A percentile compares a stretch with the other conserved stretches of the same genome.
phyloP scores from a whole-genome alignment of 2,888 invertebrate species.

The Oligia fasciuncula region DNA sequence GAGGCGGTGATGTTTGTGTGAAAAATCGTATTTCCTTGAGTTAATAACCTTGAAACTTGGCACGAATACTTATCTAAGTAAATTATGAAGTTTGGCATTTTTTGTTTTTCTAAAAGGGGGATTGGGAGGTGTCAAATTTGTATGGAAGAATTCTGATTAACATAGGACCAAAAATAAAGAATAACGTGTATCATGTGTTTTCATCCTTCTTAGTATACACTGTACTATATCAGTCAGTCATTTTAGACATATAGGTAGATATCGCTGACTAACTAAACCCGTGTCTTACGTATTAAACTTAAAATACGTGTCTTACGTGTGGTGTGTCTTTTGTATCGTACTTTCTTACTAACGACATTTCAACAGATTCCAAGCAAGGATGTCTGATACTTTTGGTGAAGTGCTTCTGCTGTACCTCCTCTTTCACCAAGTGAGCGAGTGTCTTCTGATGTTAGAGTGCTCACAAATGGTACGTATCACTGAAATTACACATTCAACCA shows the following conservation, averaged over 20 bases:
- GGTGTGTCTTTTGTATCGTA: not conserved
- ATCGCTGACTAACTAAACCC: not conserved
- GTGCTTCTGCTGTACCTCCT: slow-evolving; percentile 31
- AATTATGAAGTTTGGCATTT: too few species aligned
- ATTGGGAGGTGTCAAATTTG: too few species aligned
- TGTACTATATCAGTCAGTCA: too few species aligned
- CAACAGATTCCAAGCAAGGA: slow-evolving; percentile 37
- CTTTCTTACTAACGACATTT: not conserved
- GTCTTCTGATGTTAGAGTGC: slow-evolving; percentile 58
- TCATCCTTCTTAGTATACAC: too few species aligned
- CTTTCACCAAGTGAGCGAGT: slow-evolving; percentile 57
- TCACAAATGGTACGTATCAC: slow-evolving; percentile 52
- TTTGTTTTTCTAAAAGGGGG: too few species aligned
- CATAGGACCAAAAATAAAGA: too few species aligned
- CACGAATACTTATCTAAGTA: too few species aligned
- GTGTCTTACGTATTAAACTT: not conserved
- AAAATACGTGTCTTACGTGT: not conserved
- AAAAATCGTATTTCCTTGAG: too few species aligned
- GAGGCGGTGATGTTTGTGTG: too few species aligned
- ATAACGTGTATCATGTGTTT: too few species aligned
- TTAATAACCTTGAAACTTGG: too few species aligned
- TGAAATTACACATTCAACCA: not conserved
- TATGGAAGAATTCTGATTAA: too few species aligned
- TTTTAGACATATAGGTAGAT: not conserved
- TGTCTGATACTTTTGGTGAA: slow-evolving; percentile 43